phyloP scores from a whole-genome alignment of 2,797 vertebrate genomes.

The Mormyrus hasselquistii region DNA sequence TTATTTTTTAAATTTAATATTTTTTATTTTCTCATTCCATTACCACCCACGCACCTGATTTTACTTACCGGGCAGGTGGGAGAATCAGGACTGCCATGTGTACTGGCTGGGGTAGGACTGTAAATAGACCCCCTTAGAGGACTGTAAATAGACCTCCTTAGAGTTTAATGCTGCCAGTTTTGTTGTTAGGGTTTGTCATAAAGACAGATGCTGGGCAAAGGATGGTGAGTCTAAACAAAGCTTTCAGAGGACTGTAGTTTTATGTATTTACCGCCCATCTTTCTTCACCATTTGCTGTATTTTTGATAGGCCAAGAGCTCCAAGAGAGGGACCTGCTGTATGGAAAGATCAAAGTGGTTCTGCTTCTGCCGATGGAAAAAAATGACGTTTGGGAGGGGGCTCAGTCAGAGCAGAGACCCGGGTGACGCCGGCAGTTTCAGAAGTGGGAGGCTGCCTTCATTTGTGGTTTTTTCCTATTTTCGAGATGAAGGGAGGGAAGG shows the following conservation, averaged over 20 bases:
- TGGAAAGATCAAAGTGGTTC: background rate
- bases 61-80: background rate
- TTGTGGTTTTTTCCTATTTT: background rate
- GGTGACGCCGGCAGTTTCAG: background rate
- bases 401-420: background rate
- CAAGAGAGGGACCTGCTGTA: background rate
- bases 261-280: background rate
- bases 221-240: background rate
- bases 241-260: background rate
- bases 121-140: background rate
- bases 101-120: background rate
- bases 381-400: background rate
- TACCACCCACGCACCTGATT: background rate
- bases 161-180: background rate
- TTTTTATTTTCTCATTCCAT: background rate
- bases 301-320: background rate
- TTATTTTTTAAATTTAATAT: background rate
- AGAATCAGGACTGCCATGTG: background rate
- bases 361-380: background rate
- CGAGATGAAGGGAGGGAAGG: background rate
- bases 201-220: background rate
- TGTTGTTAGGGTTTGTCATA: background rate
- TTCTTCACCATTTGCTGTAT: background rate
- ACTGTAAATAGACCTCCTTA: background rate
- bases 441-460: background rate